Percentiles rank a stretch among this genome's conserved stretches.
phyloP scores from a whole-genome alignment of 2,797 vertebrate genomes.

The Taenioides sp. region DNA sequence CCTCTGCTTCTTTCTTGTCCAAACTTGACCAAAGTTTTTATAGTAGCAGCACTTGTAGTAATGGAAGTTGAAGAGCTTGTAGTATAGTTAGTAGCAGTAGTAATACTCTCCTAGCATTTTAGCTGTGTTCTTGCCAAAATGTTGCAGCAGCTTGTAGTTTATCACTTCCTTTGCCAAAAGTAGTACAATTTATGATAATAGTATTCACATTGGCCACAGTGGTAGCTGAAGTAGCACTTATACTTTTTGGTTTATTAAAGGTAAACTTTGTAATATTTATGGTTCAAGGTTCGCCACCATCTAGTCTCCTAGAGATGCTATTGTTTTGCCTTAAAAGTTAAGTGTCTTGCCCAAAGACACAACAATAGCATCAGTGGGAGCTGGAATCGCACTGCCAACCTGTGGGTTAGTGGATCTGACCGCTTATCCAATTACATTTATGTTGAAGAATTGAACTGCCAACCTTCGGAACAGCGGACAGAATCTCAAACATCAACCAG shows the following conservation, averaged over 20 bases:
- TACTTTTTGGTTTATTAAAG: not conserved
- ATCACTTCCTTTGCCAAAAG: not conserved
- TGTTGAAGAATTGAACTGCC: too few relatives aligned
- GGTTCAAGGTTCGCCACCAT: too few relatives aligned
- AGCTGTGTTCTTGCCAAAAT: not conserved
- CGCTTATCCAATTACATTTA: too few relatives aligned
- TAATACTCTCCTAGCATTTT: not conserved
- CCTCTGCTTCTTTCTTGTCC: slow-evolving; percentile 59
- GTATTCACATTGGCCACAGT: too few relatives aligned
- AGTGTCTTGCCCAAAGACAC: too few relatives aligned
- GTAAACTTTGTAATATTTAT: not conserved
- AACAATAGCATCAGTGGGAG: too few relatives aligned
- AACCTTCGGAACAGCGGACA: too few relatives aligned
- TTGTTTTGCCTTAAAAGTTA: not conserved
- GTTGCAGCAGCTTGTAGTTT: not conserved
- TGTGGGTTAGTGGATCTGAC: too few relatives aligned
- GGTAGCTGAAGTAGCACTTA: too few relatives aligned
- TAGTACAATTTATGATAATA: not conserved
- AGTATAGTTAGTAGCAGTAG: not conserved
- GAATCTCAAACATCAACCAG: too few relatives aligned
- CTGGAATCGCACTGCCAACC: too few relatives aligned
- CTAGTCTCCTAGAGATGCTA: not conserved
- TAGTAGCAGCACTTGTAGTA: not conserved
- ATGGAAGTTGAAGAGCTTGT: not conserved
- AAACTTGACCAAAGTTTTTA: slow-evolving; percentile 49